phyloP scores from a whole-genome alignment of 2,888 invertebrate species.

The Netelia virgata region DNA sequence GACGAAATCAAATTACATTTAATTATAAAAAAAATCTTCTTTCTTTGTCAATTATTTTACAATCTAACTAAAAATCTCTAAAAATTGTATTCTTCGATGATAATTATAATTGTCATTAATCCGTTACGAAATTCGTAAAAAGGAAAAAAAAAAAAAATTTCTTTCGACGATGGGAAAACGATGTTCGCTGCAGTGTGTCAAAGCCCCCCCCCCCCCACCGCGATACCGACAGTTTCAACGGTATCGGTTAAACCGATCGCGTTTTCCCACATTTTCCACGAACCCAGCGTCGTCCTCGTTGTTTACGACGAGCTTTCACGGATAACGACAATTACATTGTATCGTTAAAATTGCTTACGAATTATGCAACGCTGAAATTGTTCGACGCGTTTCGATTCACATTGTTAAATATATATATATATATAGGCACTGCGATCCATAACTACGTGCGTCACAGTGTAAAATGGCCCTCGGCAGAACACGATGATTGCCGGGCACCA shows the following conservation, averaged over 20 bases:
- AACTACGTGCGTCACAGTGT: conserved; percentile 11
- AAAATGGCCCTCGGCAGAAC: conserved; percentile 34
- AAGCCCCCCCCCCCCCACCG: not conserved
- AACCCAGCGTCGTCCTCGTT: not conserved
- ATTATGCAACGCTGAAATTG: conserved; percentile 15
- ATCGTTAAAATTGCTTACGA: conserved; percentile 15
- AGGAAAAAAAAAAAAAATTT: too few species aligned
- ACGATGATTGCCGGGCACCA: conserved; percentile 34
- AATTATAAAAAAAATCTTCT: too few species aligned
- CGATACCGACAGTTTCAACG: not conserved
- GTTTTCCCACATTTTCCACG: not conserved
- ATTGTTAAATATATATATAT: not conserved
- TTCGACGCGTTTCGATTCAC: not conserved
- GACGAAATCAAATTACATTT: too few species aligned
- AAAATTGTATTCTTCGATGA: too few species aligned
- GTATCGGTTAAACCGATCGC: not conserved
- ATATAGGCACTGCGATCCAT: not conserved
- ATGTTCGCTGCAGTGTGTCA: not conserved
- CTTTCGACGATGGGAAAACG: too few species aligned
- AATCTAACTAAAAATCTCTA: too few species aligned
- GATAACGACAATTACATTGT: conserved; percentile 16
- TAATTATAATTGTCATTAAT: too few species aligned
- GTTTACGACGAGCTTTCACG: not conserved
- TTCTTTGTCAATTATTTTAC: too few species aligned
- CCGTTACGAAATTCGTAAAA: too few species aligned